Conservation (phyloP, 2,113 vertebrate genomes). For the Formicarius rufipectus region DNA sequence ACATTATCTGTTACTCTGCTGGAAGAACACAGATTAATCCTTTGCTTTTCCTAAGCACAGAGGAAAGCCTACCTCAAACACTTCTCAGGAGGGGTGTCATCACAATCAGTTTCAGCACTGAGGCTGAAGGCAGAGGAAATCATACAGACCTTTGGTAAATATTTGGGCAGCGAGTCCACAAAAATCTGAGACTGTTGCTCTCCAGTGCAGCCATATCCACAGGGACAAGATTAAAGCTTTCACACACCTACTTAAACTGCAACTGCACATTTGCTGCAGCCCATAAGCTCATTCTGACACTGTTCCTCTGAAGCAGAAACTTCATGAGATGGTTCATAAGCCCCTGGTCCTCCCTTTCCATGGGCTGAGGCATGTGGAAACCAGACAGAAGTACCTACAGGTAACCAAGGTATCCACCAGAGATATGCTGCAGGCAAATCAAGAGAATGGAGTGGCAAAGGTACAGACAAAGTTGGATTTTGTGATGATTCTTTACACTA, state of each 20-base stretch:
- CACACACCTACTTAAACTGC: background rate
- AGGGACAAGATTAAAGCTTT: background rate
- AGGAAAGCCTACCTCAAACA: background rate
- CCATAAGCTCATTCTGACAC: background rate
- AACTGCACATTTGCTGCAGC: background rate
- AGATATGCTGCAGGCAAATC: background rate
- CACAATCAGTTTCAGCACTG: background rate
- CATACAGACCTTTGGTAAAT: background rate
- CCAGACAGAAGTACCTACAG: background rate
- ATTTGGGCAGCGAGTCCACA: background rate
- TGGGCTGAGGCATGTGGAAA: background rate
- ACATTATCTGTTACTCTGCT: background rate
- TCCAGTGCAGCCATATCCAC: background rate
- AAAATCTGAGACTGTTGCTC: background rate
- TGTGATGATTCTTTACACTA: background rate
- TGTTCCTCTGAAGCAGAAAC: background rate
- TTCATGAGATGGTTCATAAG: rapidly evolving
- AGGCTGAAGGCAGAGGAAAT: background rate
- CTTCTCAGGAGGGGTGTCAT: background rate
- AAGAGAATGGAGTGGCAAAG: background rate
- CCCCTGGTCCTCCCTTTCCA: background rate
- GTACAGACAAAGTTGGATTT: background rate
- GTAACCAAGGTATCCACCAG: background rate
- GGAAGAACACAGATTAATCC: background rate
- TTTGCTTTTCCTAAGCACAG: background rate